Conservation (phyloP, 2,888 invertebrate genomes). For the Nezara viridula region DNA sequence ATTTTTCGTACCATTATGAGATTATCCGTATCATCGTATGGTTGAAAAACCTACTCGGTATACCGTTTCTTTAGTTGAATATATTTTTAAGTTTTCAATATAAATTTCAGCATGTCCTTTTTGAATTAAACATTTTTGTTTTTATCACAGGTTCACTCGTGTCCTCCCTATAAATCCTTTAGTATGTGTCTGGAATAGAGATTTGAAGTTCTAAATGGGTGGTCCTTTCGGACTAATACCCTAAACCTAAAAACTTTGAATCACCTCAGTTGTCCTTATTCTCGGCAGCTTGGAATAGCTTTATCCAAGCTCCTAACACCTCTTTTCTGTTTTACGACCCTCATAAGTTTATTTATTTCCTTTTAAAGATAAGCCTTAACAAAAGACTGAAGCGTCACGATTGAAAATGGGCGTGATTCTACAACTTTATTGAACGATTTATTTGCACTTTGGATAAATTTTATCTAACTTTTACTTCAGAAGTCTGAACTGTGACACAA, state of each 20-base stretch:
- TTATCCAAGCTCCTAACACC: background rate
- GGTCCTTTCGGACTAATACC: background rate
- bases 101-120: too few relatives aligned
- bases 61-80: too few relatives aligned
- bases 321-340: background rate
- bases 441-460: background rate
- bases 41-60: too few relatives aligned
- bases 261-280: background rate
- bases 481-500: too few relatives aligned
- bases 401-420: background rate
- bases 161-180: too few relatives aligned
- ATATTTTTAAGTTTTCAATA: too few relatives aligned
- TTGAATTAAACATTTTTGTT: too few relatives aligned
- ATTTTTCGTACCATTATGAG: too few relatives aligned
- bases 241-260: background rate
- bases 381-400: background rate
- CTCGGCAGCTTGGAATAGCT: background rate
- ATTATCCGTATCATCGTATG: too few relatives aligned
- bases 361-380: background rate
- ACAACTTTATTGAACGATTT: background rate
- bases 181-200: too few relatives aligned
- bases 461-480: too few relatives aligned
- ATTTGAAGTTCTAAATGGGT: background rate
- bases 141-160: too few relatives aligned
- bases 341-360: background rate